Base-by-base conservation (phyloP, 2,888 invertebrate species). In the Hyposoter dolosus region DNA sequence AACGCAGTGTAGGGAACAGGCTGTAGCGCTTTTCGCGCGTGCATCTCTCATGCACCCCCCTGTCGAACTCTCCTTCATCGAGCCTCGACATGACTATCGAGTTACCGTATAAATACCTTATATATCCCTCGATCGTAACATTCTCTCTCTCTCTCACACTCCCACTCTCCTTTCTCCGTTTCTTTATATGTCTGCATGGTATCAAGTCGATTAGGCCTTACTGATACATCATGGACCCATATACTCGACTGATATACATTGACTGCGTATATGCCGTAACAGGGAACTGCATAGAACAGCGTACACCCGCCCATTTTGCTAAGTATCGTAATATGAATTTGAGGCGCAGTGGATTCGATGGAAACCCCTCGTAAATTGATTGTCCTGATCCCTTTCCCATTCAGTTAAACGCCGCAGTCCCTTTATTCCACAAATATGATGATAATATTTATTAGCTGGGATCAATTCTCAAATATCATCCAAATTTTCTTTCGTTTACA, bases 91-190 rank as follows among this genome's bases (percentile, higher is more conserved):
- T 84, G 82, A 83, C 81, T 91, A 90, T 91, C 91, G 88, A 88
- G 89, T 91, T 92, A 91, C 92, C 87, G 88, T 88, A 90, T 91
- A 90, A 91, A 91, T 91, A 89, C 89, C 90, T 89, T 87, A 88
- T 87, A 87, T 84, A 90, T 89, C 89, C 89, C 88, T 83, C 82
- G 87, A 79, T 86, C 88, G 82, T 88, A 88, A 88, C 88, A 86
- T 87, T 85, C 79, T 88, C 87, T 87, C 87, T 71, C 82, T 77
- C 80, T 71, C 43, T 47, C 60, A 4, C 43, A 19, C 65, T 28
- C 19, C 32, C 76, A 32, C 50, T 63, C 47, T 40, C 10, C 17
- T 45, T 23, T 45, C 47, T 69, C 23, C 40, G 60, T 69, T 79
- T 23, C 82, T 68, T 35, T 32, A 15, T 60, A 69, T 28, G 75